Percentiles rank a stretch among this genome's conserved stretches.
phyloP scores from a whole-genome alignment of 1,140 invertebrate genomes.

The Bombus ignitus region DNA sequence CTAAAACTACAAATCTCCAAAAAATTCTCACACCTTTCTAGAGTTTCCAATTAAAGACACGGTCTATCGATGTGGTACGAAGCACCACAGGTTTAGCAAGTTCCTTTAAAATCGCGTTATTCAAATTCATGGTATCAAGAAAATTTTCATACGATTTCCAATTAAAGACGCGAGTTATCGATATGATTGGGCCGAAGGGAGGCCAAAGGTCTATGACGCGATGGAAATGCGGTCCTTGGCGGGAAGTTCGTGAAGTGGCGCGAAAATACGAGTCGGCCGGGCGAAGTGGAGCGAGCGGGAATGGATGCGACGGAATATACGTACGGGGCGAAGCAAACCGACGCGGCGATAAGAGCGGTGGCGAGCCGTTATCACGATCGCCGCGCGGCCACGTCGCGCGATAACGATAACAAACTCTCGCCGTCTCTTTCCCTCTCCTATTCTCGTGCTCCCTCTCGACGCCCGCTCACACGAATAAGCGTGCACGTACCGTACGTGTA shows the following conservation, averaged over 20 bases:
- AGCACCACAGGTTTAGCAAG: too few species aligned
- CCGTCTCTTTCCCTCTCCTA: constrained; percentile 57
- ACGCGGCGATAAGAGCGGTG: constrained; percentile 77
- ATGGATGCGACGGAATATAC: constrained; percentile 63
- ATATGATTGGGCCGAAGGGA: too few species aligned
- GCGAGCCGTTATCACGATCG: constrained; percentile 81
- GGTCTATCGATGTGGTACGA: too few species aligned
- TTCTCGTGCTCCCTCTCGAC: constrained; percentile 34
- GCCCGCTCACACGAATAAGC: constrained; percentile 27
- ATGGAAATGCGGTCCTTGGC: constrained; percentile 6
- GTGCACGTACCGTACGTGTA: constrained; percentile 10
- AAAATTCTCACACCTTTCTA: too few species aligned
- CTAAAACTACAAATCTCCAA: too few species aligned
- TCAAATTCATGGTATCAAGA: too few species aligned
- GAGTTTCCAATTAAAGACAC: neutral
- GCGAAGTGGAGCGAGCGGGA: constrained; percentile 73
- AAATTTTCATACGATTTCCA: neutral
- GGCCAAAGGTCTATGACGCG: neutral
- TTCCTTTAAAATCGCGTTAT: too few species aligned
- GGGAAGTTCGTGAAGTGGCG: constrained; percentile 66
- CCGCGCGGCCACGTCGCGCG: constrained; percentile 80
- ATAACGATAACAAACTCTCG: constrained; percentile 82
- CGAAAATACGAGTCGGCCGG: constrained; percentile 69
- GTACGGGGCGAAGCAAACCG: constrained; percentile 73
- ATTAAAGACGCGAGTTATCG: neutral